Base-by-base conservation (phyloP, 2,797 vertebrate species). In the Lutjanus campechanus region DNA sequence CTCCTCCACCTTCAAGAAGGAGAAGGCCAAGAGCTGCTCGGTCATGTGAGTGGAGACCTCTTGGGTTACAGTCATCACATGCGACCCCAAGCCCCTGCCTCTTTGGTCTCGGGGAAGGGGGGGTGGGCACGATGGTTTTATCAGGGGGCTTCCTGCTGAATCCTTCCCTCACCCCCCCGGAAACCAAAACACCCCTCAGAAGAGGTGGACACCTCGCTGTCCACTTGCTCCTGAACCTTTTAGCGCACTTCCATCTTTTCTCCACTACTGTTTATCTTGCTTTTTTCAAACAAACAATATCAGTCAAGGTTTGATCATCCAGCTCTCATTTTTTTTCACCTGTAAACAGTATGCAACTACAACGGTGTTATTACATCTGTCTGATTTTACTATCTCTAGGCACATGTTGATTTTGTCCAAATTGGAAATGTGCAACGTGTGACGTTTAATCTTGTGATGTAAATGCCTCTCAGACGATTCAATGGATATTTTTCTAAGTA, bases 1-100 rank as follows among this genome's bases (percentile, higher is more conserved):
- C 93, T 96, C 97, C 70, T 97, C 97, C 69, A 96, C 97, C 88
- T 98, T 98, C 94, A 98, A 98, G 92, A 98, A 98, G 94, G 97
- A 99, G 92, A 98, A 98, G 88, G 94, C 97, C 89, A 98, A 97
- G 94, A 98, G 97, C 93, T 99, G 98, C 94, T 98, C 97, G 0
- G 94, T 99, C 86, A 99, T 99, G 97, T 99, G 97, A 96, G 93
- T 89, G 83, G 85, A 85, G 77, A 76, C 53, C 63, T 81, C 68
- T 49, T 58, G 81, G 83, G 88, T 85, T 85, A 81, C 84, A 17
- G 82, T 88, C 83, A 84, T 89, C 88, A 87, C 81, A 74, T 76
- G 84, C 85, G 49, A 91, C 91, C 88, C 93, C 89, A 79, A 84
- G 86, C 89, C 92, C 92, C 86, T 76, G 85, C 85, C 88, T 91